Conservation (phyloP, 1,140 invertebrate genomes). For the Macrocentrus cingulum region DNA sequence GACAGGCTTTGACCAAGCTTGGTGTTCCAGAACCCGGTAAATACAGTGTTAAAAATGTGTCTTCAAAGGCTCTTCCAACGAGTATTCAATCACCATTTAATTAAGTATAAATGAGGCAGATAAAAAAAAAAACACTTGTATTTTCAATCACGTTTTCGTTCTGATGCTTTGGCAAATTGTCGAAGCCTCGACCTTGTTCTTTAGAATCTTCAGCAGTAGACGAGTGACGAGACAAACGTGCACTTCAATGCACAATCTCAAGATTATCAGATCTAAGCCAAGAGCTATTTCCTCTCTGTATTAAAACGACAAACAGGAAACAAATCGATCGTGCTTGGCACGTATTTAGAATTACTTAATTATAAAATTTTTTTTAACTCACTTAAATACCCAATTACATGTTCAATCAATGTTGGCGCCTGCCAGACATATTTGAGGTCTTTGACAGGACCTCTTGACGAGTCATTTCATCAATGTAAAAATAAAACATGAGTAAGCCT, state of each 20-base stretch:
- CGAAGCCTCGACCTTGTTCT: slow-evolving; percentile 22
- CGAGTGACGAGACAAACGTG: slow-evolving; percentile 8
- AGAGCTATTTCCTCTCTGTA: neutral
- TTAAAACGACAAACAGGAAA: neutral
- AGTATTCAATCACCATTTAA: no score
- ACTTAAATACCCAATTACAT: no score
- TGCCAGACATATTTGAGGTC: slow-evolving; percentile 4
- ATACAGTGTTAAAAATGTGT: neutral
- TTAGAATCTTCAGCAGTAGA: neutral
- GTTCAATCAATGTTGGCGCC: no score
- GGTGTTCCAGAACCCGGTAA: slow-evolving; percentile 47
- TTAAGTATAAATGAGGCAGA: no score
- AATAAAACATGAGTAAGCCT: slow-evolving; percentile 27
- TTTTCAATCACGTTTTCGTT: no score
- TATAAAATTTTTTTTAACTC: no score
- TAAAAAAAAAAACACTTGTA: no score
- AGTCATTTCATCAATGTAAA: neutral
- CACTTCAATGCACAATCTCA: neutral
- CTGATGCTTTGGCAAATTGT: slow-evolving; percentile 10
- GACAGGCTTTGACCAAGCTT: slow-evolving; percentile 63
- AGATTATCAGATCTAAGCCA: neutral
- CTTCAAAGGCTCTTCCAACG: no score
- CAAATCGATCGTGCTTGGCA: neutral
- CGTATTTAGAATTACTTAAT: neutral
- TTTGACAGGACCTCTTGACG: neutral